A percentile compares a stretch with the other conserved stretches of the same genome.
Evolutionary conservation across 2,113 vertebrate genomes (phyloP).

Genomic region (Sterrhoptilus dennistouni): DNA sequence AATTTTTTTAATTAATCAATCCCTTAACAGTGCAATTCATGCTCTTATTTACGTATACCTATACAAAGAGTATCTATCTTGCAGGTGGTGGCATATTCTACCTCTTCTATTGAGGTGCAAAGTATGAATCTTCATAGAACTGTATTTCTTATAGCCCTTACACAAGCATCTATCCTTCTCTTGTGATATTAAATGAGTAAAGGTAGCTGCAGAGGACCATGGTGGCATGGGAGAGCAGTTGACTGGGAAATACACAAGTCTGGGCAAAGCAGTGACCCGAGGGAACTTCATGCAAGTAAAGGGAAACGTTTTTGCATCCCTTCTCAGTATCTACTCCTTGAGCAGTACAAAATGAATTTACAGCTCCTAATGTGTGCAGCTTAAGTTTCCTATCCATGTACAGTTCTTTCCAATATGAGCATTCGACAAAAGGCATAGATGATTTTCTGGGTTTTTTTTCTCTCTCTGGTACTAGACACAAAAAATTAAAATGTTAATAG

Average conservation of each 20-base stretch:
- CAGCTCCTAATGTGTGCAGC: rapidly evolving
- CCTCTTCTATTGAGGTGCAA: neutral
- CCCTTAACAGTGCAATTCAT: neutral
- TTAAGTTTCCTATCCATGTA: neutral
- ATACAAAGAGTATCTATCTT: neutral
- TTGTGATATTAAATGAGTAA: neutral
- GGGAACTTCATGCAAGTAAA: neutral
- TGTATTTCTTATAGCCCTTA: neutral
- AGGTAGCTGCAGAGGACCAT: neutral
- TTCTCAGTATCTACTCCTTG: neutral
- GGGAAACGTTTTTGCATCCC: neutral
- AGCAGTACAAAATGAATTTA: neutral
- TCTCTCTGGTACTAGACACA: neutral
- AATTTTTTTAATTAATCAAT: neutral
- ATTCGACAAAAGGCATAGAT: neutral
- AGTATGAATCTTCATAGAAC: neutral
- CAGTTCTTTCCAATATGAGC: neutral
- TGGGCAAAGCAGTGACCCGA: neutral
- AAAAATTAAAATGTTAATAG: neutral
- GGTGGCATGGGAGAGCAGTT: neutral
- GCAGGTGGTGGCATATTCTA: neutral
- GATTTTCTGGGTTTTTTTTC: neutral
- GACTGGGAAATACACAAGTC: neutral
- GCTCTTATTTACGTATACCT: neutral
- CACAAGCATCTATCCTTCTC: neutral